phyloP scores from a whole-genome alignment of 2,888 invertebrate genomes.

The Scelioninae gen. 2 region DNA sequence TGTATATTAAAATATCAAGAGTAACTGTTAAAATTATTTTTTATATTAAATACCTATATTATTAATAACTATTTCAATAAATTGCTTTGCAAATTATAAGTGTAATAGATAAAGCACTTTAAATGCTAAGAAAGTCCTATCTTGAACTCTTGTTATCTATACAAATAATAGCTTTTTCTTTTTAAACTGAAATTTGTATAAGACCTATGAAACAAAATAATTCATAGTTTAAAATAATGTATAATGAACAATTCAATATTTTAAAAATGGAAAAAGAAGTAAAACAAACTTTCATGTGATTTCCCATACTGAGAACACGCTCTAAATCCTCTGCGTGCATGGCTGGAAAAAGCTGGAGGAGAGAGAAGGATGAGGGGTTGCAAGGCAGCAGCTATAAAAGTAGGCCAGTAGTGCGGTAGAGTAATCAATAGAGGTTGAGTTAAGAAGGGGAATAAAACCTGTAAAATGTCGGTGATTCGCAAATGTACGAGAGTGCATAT shows the following conservation, averaged over 20 bases:
- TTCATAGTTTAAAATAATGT: no score
- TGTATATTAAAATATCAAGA: no score
- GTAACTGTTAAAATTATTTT: no score
- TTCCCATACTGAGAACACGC: constrained; percentile 32
- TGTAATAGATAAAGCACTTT: no score
- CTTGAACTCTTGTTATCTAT: no score
- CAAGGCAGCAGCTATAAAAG: constrained; percentile 69
- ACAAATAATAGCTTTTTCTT: no score
- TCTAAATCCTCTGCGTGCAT: constrained; percentile 59
- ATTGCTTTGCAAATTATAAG: no score
- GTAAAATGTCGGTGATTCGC: constrained; percentile 56
- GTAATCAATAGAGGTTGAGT: constrained; percentile 68
- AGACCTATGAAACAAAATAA: no score
- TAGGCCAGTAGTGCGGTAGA: constrained; percentile 66
- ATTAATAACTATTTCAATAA: no score
- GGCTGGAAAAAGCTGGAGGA: constrained; percentile 40
- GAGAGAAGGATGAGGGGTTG: constrained; percentile 55
- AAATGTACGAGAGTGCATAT: constrained; percentile 18
- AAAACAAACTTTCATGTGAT: constrained; percentile 13
- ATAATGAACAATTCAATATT: neutral
- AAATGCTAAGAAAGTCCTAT: no score
- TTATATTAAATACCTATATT: no score
- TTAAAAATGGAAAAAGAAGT: constrained; percentile 10
- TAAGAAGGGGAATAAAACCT: constrained; percentile 67
- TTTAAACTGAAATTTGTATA: no score